Base-by-base conservation (phyloP, 2,888 invertebrate species). In the Podotricha telesiphe region DNA sequence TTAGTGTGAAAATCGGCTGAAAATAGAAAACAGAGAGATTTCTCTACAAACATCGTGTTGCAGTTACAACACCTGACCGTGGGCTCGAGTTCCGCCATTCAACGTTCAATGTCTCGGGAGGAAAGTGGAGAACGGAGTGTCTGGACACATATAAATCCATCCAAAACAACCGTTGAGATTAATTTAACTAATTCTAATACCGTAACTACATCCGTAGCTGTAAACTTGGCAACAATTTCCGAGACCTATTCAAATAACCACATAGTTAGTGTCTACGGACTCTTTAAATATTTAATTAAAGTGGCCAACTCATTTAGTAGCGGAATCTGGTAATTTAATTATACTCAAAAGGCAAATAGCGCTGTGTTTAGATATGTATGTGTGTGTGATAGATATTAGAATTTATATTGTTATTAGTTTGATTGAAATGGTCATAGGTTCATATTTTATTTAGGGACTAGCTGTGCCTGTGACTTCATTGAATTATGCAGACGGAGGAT, bases 271-370 rank as follows among this genome's bases (percentile, higher is more conserved):
- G 67, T 63, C 70, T 66, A 66, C 55, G 61, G 63, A 58, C 59
- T 68, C 68, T 65, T 70, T 68, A 68, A 73, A 71, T 69, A 71
- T 71, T 71, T 70, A 70, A 73, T 70, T 70, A 70, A 51, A 68
- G 48, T 63, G 42, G 51, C 67, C 48, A 55, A 68, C 56, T 67
- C 64, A 59, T 70, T 55, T 68, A 66, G 70, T 68, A 64, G 67
- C 53, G 50, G 28, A 68, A 68, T 65, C 66, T 28, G 65, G 56
- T 66, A 56, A 70, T 73, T 66, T 61, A 56, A 70, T 73, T 66
- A 64, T 58, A 59, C 72, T 72, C 67, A 20, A 42, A 72, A 66
- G 65, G 56, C 67, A 58, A 48, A 40, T 47, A 65, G 47, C 22
- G 28, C 7, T 55, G 19, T 48, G 48, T 55, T 69, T 61, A 40